Evolutionary conservation across 2,888 invertebrate species (phyloP).

Genomic region (Exephanes ischioxanthus): DNA sequence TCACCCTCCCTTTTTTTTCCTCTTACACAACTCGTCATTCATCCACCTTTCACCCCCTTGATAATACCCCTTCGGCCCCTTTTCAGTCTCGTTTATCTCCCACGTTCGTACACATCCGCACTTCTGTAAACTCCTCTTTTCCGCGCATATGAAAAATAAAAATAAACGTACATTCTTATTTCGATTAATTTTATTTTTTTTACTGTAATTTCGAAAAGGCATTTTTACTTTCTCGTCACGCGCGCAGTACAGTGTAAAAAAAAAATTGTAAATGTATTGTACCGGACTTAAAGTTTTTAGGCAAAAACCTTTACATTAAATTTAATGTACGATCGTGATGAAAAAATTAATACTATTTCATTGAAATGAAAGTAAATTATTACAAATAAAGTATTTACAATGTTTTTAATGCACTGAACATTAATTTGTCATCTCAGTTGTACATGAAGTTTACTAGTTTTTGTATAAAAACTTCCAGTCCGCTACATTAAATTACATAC

Average conservation of each 20-base stretch:
- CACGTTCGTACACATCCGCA: not conserved
- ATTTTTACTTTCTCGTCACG: not conserved
- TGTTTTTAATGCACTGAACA: too few species aligned
- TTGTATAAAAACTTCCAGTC: too few species aligned
- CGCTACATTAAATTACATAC: too few species aligned
- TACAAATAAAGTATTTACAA: too few species aligned
- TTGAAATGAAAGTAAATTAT: too few species aligned
- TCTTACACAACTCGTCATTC: slow-evolving; percentile 40
- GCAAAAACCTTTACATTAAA: too few species aligned
- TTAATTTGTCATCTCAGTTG: too few species aligned
- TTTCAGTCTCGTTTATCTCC: slow-evolving; percentile 23
- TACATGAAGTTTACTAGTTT: too few species aligned
- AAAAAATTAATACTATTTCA: too few species aligned
- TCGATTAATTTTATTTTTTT: not conserved
- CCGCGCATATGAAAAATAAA: not conserved
- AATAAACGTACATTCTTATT: not conserved
- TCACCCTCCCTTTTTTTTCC: slow-evolving; percentile 21
- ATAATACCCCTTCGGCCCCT: slow-evolving; percentile 39
- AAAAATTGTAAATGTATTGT: too few species aligned
- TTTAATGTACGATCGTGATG: too few species aligned
- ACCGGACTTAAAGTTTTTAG: too few species aligned
- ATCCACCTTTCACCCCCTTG: slow-evolving; percentile 37
- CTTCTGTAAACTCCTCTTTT: not conserved
- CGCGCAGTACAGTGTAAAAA: not conserved
- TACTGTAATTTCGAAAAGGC: not conserved